Conservation (phyloP, 2,797 vertebrate genomes). For the Anisognathus igniventris region DNA sequence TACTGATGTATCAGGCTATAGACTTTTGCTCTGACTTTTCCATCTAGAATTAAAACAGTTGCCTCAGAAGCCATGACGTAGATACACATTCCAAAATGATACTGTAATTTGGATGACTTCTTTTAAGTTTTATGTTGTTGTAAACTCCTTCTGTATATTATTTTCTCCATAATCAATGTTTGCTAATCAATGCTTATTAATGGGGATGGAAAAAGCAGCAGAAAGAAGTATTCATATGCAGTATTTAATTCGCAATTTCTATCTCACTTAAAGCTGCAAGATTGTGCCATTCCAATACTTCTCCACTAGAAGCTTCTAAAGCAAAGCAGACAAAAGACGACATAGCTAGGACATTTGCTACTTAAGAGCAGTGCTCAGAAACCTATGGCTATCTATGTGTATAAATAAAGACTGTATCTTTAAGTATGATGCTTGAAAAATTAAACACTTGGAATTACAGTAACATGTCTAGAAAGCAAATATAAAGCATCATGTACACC, state of each 20-base stretch:
- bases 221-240: background rate
- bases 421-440: background rate
- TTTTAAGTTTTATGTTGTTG: background rate
- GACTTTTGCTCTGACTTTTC: background rate
- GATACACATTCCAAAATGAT: conserved; percentile 2
- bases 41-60: background rate
- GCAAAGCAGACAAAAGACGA: background rate
- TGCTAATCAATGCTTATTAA: background rate
- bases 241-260: background rate
- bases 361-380: background rate
- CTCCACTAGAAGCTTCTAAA: conserved; percentile 1
- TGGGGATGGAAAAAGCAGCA: background rate
- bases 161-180: background rate
- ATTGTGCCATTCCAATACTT: background rate
- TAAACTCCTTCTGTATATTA: background rate
- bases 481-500: background rate
- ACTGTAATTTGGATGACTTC: background rate
- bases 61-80: background rate
- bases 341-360: background rate
- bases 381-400: background rate
- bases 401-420: background rate
- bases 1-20: background rate
- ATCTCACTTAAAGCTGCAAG: background rate
- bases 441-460: background rate
- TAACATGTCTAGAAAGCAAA: background rate